Conservation (phyloP, 2,888 invertebrate genomes). For the Gasteruption jaculator region DNA sequence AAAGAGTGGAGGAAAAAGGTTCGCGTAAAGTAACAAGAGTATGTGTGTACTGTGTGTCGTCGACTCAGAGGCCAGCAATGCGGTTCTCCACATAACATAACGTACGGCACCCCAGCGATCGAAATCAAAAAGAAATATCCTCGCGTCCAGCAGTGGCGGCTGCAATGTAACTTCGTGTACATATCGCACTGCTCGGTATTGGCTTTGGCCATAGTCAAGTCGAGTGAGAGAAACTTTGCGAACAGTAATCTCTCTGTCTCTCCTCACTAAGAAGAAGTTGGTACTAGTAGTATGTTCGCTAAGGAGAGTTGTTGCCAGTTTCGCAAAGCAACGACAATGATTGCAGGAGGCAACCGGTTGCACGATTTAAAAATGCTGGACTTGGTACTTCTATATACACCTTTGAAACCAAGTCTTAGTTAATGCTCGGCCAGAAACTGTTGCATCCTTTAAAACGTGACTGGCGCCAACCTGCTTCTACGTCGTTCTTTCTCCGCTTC, state of each 20-base stretch:
- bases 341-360: slow-evolving; percentile 48
- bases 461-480: too few species aligned
- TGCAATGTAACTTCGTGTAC: slow-evolving; percentile 7
- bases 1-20: too few species aligned
- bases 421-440: slow-evolving; percentile 38
- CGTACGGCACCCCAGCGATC: slow-evolving; percentile 30
- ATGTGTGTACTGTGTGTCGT: too few species aligned
- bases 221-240: too few species aligned
- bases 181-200: too few species aligned
- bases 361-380: slow-evolving; percentile 42
- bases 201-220: too few species aligned
- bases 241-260: too few species aligned
- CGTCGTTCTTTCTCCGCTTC: too few species aligned
- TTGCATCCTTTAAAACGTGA: slow-evolving; percentile 30
- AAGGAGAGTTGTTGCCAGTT: slow-evolving; percentile 32
- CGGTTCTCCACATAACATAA: slow-evolving; percentile 35
- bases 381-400: too few species aligned
- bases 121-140: slow-evolving; percentile 38
- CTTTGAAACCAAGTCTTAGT: slow-evolving; percentile 35
- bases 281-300: too few species aligned
- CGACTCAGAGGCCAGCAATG: slow-evolving; percentile 45
- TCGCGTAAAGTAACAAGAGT: too few species aligned
- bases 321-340: slow-evolving; percentile 48
- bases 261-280: too few species aligned
- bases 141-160: slow-evolving; percentile 13